Evolutionary conservation across 2,797 vertebrate genomes (phyloP).

Genomic region (Acanthurus tractus): DNA sequence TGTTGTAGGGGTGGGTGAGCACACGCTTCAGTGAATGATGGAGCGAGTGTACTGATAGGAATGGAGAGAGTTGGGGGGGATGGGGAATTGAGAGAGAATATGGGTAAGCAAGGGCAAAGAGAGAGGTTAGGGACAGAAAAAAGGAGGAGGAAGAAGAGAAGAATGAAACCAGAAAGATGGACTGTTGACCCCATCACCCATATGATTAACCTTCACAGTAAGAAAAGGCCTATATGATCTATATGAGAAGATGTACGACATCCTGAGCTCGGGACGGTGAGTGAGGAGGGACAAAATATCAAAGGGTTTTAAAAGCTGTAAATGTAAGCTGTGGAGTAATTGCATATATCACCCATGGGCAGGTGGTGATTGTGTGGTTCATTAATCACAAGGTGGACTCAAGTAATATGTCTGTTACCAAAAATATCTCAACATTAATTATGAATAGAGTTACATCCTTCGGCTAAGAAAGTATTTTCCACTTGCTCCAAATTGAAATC

Average conservation of each 20-base stretch:
- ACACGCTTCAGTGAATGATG: constrained; percentile 9
- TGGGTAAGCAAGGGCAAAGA: constrained; percentile 25
- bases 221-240: constrained; percentile 38
- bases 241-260: not conserved
- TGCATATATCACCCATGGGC: constrained; percentile 38
- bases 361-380: constrained; percentile 35
- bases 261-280: not conserved
- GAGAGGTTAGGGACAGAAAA: constrained; percentile 21
- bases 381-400: constrained; percentile 54
- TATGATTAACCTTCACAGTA: constrained; percentile 76
- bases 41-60: constrained; percentile 9
- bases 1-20: constrained; percentile 1
- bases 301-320: constrained; percentile 33
- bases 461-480: not conserved
- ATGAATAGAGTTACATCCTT: constrained; percentile 37
- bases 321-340: constrained; percentile 40
- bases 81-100: constrained; percentile 16
- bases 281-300: constrained; percentile 23
- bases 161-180: constrained; percentile 17
- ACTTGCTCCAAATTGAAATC: constrained; percentile 31
- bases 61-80: not conserved
- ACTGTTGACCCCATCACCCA: constrained; percentile 51
- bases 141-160: constrained; percentile 14
- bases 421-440: constrained; percentile 49
- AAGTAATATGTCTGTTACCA: constrained; percentile 32